A percentile compares a stretch with the other conserved stretches of the same genome.
phyloP scores from a whole-genome alignment of 2,888 invertebrate genomes.

The Listrodromus nycthemerus region DNA sequence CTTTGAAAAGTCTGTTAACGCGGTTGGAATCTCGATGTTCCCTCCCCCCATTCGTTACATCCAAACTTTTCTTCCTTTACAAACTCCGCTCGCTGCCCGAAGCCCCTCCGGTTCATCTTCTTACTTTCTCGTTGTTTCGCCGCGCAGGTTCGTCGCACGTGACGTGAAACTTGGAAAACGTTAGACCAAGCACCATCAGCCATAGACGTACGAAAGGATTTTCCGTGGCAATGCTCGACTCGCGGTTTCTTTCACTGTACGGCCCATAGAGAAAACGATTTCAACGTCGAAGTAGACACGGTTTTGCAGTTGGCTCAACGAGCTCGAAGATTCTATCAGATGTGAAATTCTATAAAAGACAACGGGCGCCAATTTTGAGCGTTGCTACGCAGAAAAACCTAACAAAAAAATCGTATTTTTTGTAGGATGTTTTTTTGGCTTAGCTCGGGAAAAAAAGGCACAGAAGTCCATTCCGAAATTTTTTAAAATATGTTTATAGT shows the following conservation, averaged over 20 bases:
- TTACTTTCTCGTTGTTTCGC: constrained; percentile 48
- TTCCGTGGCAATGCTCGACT: constrained; percentile 18
- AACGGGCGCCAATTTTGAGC: background rate
- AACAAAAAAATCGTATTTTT: background rate
- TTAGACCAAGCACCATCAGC: constrained; percentile 44
- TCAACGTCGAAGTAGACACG: background rate
- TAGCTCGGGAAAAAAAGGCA: background rate
- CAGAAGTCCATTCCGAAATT: no score
- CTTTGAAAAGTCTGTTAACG: constrained; percentile 58
- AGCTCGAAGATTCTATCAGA: background rate
- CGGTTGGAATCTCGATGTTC: constrained; percentile 52
- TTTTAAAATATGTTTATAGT: background rate
- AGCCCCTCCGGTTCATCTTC: constrained; percentile 16
- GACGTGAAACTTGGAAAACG: constrained; percentile 72
- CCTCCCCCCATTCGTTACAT: constrained; percentile 44
- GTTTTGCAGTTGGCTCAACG: background rate
- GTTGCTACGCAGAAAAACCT: background rate
- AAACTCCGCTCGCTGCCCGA: background rate
- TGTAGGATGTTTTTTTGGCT: background rate
- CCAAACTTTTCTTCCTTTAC: constrained; percentile 38
- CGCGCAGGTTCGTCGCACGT: constrained; percentile 72
- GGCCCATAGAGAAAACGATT: background rate
- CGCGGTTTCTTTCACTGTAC: constrained; percentile 22
- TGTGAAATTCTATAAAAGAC: background rate
- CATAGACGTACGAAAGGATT: constrained; percentile 28